Conservation (phyloP, 2,888 invertebrate genomes). For the Pristionchus arcanus region DNA sequence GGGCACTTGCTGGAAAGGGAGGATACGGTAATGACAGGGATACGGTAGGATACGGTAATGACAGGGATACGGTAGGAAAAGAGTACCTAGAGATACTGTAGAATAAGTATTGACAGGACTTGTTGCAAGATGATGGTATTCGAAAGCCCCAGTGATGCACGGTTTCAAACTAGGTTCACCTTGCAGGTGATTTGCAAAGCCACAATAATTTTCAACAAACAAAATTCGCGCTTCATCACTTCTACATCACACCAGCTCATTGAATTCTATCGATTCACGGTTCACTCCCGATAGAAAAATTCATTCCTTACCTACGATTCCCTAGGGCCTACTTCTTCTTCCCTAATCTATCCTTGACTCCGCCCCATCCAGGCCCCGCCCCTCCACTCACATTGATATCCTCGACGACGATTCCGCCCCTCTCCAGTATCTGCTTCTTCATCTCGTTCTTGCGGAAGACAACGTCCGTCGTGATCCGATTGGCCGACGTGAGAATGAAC, state of each 20-base stretch:
- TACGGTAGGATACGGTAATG: not conserved
- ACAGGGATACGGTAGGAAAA: not conserved
- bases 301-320: too few relatives aligned
- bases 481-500: conserved; percentile 78
- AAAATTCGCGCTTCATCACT: not conserved
- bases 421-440: conserved; percentile 66
- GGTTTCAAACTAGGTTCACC: not conserved
- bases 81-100: not conserved
- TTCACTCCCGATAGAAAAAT: too few relatives aligned
- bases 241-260: not conserved
- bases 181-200: not conserved
- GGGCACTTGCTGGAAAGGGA: conserved; percentile 57
- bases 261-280: too few relatives aligned
- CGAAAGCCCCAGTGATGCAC: not conserved
- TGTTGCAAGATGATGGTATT: too few relatives aligned
- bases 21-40: too few relatives aligned
- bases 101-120: not conserved
- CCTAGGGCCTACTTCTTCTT: too few relatives aligned
- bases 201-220: not conserved
- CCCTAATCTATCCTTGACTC: too few relatives aligned
- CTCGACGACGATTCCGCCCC: conserved; percentile 74
- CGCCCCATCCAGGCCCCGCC: too few relatives aligned
- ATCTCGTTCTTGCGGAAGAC: conserved; percentile 75
- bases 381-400: conserved; percentile 63
- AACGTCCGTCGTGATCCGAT: conserved; percentile 57